Percentiles rank a stretch among this genome's conserved stretches.
These are phyloP conservation scores for Hypothenemus hampei DNA, from an alignment of 1,140 invertebrate species.

Conservation along the genomic window DNA sequence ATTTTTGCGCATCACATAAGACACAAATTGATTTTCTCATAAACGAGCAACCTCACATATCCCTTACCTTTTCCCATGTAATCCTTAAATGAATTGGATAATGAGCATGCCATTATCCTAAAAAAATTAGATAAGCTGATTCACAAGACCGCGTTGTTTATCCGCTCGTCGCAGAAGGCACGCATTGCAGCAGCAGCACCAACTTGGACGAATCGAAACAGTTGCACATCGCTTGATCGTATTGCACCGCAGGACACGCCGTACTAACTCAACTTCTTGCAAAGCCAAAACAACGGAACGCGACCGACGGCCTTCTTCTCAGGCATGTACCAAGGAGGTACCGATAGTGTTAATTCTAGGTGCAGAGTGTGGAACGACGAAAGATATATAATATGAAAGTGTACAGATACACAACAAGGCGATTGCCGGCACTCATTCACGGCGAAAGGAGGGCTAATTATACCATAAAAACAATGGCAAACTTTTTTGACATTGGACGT, in stretches of 20 bases:
- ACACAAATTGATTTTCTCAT: not conserved
- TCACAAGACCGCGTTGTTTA: slow-evolving; percentile 13
- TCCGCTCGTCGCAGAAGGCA: slow-evolving; percentile 1
- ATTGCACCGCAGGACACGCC: slow-evolving; percentile 17
- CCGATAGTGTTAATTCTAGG: slow-evolving; percentile 19
- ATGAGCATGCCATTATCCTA: slow-evolving; percentile 15
- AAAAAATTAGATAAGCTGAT: too few species aligned
- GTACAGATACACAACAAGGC: slow-evolving; percentile 14
- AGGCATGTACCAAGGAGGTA: slow-evolving; percentile 1
- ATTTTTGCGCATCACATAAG: not conserved
- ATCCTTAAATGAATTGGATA: not conserved
- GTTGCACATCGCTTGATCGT: slow-evolving; percentile 18
- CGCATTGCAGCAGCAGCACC: slow-evolving; percentile 7
- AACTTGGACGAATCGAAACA: slow-evolving; percentile 9
- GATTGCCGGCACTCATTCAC: slow-evolving; percentile 17
- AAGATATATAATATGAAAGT: slow-evolving; percentile 25
- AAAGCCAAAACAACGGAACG: slow-evolving; percentile 14
- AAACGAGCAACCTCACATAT: too few species aligned
- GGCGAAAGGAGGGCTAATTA: slow-evolving; percentile 16
- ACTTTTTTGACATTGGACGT: too few species aligned
- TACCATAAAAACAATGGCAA: too few species aligned
- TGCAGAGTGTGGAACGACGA: slow-evolving; percentile 20
- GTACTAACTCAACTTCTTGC: slow-evolving; percentile 6
- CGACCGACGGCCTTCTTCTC: slow-evolving; percentile 21
- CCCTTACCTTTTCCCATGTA: slow-evolving; percentile 12